Conservation (phyloP, 2,888 invertebrate species). For the Drosophila incognita region DNA sequence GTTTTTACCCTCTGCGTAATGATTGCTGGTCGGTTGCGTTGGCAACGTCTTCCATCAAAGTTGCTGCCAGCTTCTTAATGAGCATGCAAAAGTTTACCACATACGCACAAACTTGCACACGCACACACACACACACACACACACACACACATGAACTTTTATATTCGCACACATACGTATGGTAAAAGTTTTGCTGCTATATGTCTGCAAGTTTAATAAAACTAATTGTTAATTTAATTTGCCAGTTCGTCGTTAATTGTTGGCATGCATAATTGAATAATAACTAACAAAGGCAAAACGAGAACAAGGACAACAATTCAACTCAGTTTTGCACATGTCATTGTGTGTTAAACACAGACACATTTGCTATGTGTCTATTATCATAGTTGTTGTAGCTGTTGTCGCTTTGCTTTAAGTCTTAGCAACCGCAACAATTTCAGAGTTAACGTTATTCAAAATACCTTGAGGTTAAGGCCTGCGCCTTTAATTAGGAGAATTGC, state of each 20-base stretch:
- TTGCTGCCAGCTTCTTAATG: conserved; percentile 70
- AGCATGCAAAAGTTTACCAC: conserved; percentile 72
- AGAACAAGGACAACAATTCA: conserved; percentile 17
- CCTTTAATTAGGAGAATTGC: conserved; percentile 29
- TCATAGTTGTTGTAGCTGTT: not conserved
- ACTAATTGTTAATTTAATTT: conserved; percentile 85
- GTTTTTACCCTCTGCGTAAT: conserved; percentile 42
- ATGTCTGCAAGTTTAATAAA: conserved; percentile 82
- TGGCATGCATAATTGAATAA: conserved; percentile 84
- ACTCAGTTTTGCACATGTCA: conserved; percentile 23
- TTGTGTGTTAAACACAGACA: conserved; percentile 26
- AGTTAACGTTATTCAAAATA: conserved; percentile 22
- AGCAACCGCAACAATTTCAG: conserved; percentile 20
- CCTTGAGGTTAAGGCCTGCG: conserved; percentile 19
- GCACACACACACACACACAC: not conserved
- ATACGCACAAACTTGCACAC: conserved; percentile 23
- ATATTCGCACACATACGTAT: not conserved
- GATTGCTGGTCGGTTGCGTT: conserved; percentile 31
- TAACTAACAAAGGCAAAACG: conserved; percentile 63
- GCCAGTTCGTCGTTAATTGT: conserved; percentile 82
- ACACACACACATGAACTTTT: not conserved
- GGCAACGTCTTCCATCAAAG: conserved; percentile 57
- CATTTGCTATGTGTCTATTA: not conserved
- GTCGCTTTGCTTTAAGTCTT: conserved; percentile 3
- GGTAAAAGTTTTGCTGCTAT: conserved; percentile 52